Evolutionary conservation across 2,797 vertebrate genomes (phyloP), one percentile per base, ranked within the genome.

Genomic region (Pantherophis alleghaniensis): DNA sequence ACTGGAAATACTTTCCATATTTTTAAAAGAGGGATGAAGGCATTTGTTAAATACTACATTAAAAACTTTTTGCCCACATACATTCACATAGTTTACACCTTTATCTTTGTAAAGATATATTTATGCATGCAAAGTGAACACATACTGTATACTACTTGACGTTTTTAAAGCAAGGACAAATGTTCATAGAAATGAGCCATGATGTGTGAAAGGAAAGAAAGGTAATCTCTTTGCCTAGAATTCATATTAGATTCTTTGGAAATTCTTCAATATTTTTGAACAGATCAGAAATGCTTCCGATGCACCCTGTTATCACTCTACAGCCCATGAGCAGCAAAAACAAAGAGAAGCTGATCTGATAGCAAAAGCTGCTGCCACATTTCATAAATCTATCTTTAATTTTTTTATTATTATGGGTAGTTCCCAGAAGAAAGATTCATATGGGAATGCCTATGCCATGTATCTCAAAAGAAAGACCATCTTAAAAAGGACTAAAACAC

Each of bases 221-320:
- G 91, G 93, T 94, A 96, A 95, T 95, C 96, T 94, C 93, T 93
- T 94, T 92, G 1, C 96, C 95, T 93, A 96, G 94, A 96, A 94
- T 92, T 94, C 93, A 94, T 96, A 96, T 95, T 93, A 95, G 93
- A 95, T 95, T 95, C 91, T 96, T 91, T 55, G 93, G 94, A 96
- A 96, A 96, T 96, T 95, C 94, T 93, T 94, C 94, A 92, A 95
- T 90, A 63, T 94, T 93, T 96, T 95, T 96, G 96, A 96, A 96
- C 96, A 95, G 94, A 95, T 96, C 94, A 96, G 90, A 97, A 96
- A 96, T 90, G 90, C 14, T 90, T 94, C 94, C 95, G 95, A 95
- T 95, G 88, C 95, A 95, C 94, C 91, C 95, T 96, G 96, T 91
- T 95, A 96, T 96, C n/a, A 0, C 88, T 16, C 88, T 87, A 93